These are phyloP conservation scores for Leptinotarsa rubiginosa DNA, from an alignment of 2,888 invertebrate genomes.

Conservation along the genomic window DNA sequence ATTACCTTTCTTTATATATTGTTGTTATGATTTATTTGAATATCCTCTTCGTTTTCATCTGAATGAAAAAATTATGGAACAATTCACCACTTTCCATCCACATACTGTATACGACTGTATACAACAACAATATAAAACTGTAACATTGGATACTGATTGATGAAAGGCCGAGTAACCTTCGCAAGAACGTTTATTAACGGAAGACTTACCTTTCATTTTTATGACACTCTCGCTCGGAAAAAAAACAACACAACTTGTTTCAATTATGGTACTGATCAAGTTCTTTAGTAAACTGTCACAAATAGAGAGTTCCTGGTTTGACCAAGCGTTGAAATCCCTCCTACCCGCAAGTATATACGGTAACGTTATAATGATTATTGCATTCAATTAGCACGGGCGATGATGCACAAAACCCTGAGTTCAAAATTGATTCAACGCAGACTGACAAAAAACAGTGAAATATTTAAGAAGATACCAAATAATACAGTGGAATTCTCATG, in stretches of 20 bases:
- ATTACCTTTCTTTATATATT: too few relatives aligned
- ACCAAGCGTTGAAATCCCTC: slow-evolving; percentile 52
- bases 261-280: slow-evolving; percentile 25
- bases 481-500: too few relatives aligned
- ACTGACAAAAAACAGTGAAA: neutral
- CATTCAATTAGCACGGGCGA: slow-evolving; percentile 30
- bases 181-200: neutral
- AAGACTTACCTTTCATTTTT: slow-evolving; percentile 25
- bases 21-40: too few relatives aligned
- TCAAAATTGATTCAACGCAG: too few relatives aligned
- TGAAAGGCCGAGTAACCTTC: neutral
- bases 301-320: slow-evolving; percentile 50
- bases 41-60: too few relatives aligned
- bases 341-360: slow-evolving; percentile 37
- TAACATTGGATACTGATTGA: too few relatives aligned
- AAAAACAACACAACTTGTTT: slow-evolving; percentile 43
- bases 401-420: neutral
- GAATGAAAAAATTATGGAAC: too few relatives aligned
- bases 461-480: neutral
- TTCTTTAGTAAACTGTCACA: slow-evolving; percentile 40
- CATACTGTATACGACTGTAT: too few relatives aligned
- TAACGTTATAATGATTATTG: slow-evolving; percentile 17
- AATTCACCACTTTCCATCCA: too few relatives aligned
- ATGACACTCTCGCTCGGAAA: slow-evolving; percentile 26
- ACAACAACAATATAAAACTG: too few relatives aligned